Evolutionary conservation across 2,797 vertebrate species (phyloP).

Genomic region (Knipowitschia caucasica): DNA sequence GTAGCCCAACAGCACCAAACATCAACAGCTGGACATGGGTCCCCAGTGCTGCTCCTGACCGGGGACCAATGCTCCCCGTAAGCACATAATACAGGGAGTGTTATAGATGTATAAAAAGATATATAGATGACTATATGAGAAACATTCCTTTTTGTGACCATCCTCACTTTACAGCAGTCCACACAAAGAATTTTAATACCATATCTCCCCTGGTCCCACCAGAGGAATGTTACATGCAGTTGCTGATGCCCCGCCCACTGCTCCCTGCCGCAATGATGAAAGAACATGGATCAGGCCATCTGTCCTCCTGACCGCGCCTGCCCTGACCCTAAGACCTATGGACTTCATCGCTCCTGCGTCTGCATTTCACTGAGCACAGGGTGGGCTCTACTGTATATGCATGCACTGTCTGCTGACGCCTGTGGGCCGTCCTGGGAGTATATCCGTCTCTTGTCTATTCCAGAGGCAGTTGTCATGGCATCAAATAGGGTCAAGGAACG

Average conservation of each 20-base stretch:
- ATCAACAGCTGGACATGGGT: too few species aligned
- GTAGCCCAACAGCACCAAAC: too few species aligned
- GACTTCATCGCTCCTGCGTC: not conserved
- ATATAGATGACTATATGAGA: too few species aligned
- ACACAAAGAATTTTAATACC: not conserved
- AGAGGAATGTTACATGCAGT: not conserved
- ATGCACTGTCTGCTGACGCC: slow-evolving; percentile 16
- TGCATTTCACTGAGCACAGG: not conserved
- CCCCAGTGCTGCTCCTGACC: too few species aligned
- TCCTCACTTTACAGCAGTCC: not conserved
- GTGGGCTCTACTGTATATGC: not conserved
- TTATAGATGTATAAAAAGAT: too few species aligned
- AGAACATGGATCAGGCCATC: slow-evolving; percentile 1
- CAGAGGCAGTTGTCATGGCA: not conserved
- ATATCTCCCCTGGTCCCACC: not conserved
- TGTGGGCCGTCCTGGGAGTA: not conserved
- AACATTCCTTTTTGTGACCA: too few species aligned
- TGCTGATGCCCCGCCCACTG: not conserved
- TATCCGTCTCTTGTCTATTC: not conserved
- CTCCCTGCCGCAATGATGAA: not conserved
- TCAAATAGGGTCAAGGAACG: not conserved
- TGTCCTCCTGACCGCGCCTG: not conserved
- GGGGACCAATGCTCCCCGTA: too few species aligned
- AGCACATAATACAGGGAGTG: too few species aligned
- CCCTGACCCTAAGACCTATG: not conserved